phyloP scores from a whole-genome alignment of 2,888 invertebrate species.

The Hemicrepidius hirtus region DNA sequence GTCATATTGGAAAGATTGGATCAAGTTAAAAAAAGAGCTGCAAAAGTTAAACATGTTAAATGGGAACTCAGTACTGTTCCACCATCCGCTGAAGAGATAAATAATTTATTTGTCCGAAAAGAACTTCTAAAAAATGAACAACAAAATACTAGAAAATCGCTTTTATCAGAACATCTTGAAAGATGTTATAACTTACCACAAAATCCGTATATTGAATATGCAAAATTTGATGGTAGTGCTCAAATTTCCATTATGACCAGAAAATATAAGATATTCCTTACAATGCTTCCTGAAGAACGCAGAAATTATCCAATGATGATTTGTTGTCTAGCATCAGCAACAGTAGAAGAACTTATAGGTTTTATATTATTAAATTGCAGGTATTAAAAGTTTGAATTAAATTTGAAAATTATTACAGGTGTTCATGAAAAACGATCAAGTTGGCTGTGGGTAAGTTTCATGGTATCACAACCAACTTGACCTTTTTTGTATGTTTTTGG shows the following conservation, averaged over 20 bases:
- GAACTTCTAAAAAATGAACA: slow-evolving; percentile 65
- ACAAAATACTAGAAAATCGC: slow-evolving; percentile 72
- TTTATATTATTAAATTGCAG: slow-evolving; percentile 92
- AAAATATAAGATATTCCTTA: slow-evolving; percentile 92
- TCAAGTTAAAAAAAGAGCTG: slow-evolving; percentile 86
- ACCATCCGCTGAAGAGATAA: slow-evolving; percentile 76
- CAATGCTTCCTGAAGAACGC: slow-evolving; percentile 88
- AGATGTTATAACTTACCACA: slow-evolving; percentile 85
- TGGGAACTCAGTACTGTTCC: slow-evolving; percentile 78
- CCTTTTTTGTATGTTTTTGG: too few species aligned
- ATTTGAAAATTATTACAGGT: too few species aligned
- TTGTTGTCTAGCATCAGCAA: slow-evolving; percentile 87
- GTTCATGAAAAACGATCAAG: too few species aligned
- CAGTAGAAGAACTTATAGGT: slow-evolving; percentile 93
- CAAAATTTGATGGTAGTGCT: slow-evolving; percentile 92
- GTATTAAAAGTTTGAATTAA: slow-evolving; percentile 65
- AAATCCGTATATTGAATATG: slow-evolving; percentile 92
- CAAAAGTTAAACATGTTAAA: slow-evolving; percentile 85
- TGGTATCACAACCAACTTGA: too few species aligned
- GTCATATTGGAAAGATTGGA: slow-evolving; percentile 92
- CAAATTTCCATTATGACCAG: slow-evolving; percentile 87
- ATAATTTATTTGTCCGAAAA: slow-evolving; percentile 77
- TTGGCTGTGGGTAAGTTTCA: too few species aligned
- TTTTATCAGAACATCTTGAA: slow-evolving; percentile 84
- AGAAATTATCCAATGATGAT: slow-evolving; percentile 90